These are phyloP conservation scores for Caracal caracal DNA, from an alignment of 2,113 vertebrate genomes.

Conservation along the genomic window DNA sequence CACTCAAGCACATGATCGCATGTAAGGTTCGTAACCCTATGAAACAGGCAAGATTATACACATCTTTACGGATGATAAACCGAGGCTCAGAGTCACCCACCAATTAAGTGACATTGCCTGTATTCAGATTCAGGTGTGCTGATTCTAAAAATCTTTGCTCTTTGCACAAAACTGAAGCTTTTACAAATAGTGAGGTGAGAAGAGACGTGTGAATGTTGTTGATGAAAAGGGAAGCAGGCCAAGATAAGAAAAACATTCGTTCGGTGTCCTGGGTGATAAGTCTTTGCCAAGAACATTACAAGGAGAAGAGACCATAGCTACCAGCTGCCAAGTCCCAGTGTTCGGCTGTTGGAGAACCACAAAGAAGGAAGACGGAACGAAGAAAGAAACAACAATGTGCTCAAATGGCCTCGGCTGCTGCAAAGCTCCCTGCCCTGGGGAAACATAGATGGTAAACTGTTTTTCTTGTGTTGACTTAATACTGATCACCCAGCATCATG, in stretches of 20 bases:
- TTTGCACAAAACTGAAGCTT: neutral
- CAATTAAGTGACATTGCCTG: neutral
- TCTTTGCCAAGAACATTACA: neutral
- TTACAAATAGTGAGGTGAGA: neutral
- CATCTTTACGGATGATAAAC: neutral
- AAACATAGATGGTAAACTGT: neutral
- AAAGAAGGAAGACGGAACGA: neutral
- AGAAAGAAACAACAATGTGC: neutral
- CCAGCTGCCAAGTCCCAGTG: neutral
- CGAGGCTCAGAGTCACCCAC: neutral
- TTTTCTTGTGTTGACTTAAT: neutral
- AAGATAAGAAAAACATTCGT: neutral
- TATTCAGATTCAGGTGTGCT: constrained; percentile 2
- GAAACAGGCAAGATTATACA: neutral
- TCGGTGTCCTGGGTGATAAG: neutral
- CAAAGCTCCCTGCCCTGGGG: neutral
- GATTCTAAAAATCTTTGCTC: neutral
- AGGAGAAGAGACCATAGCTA: neutral
- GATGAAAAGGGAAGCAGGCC: neutral
- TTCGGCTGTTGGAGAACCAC: neutral
- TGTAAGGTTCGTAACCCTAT: neutral
- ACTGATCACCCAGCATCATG: neutral
- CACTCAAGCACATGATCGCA: neutral
- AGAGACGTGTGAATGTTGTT: neutral
- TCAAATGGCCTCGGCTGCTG: neutral